Percentiles rank a stretch among this genome's conserved stretches.
Evolutionary conservation across 2,113 vertebrate genomes (phyloP).

Genomic region (Paralichthys olivaceus): DNA sequence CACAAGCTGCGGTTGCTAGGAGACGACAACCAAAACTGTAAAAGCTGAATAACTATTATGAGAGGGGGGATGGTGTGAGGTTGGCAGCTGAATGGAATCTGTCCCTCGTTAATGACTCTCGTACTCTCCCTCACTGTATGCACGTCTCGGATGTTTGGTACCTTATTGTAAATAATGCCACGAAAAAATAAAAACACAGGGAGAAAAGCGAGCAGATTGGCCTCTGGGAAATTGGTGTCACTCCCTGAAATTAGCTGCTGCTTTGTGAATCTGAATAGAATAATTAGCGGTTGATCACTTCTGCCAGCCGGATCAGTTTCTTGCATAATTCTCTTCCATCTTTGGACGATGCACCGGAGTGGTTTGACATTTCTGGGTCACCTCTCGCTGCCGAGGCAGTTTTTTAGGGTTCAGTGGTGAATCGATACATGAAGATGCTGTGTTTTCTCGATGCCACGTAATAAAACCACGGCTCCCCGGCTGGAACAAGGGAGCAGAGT

Average conservation of each 20-base stretch:
- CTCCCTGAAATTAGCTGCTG: slow-evolving; percentile 76
- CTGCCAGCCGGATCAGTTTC: slow-evolving; percentile 75
- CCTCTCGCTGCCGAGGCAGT: slow-evolving; percentile 52
- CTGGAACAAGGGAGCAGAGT: slow-evolving; percentile 32
- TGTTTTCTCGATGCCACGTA: slow-evolving; percentile 62
- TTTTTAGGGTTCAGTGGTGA: slow-evolving; percentile 53
- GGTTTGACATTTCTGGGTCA: slow-evolving; percentile 81
- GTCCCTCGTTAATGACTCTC: slow-evolving; percentile 62
- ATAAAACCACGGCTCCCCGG: slow-evolving; percentile 31
- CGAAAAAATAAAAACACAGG: neutral
- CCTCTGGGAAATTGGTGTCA: slow-evolving; percentile 84
- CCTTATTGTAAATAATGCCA: slow-evolving; percentile 77
- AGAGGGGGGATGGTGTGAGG: neutral
- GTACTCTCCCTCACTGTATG: slow-evolving; percentile 30
- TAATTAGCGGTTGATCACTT: slow-evolving; percentile 80
- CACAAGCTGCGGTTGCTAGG: slow-evolving; percentile 57
- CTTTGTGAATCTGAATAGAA: slow-evolving; percentile 80
- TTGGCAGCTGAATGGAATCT: slow-evolving; percentile 35
- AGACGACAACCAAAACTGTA: slow-evolving; percentile 35
- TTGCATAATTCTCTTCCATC: slow-evolving; percentile 73
- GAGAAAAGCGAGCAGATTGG: slow-evolving; percentile 42
- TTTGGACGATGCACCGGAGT: slow-evolving; percentile 52
- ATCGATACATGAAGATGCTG: slow-evolving; percentile 67
- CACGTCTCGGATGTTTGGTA: slow-evolving; percentile 58
- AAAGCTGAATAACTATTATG: slow-evolving; percentile 9